Evolutionary conservation across 2,113 vertebrate species (phyloP).

Genomic region (Saccopteryx bilineata): DNA sequence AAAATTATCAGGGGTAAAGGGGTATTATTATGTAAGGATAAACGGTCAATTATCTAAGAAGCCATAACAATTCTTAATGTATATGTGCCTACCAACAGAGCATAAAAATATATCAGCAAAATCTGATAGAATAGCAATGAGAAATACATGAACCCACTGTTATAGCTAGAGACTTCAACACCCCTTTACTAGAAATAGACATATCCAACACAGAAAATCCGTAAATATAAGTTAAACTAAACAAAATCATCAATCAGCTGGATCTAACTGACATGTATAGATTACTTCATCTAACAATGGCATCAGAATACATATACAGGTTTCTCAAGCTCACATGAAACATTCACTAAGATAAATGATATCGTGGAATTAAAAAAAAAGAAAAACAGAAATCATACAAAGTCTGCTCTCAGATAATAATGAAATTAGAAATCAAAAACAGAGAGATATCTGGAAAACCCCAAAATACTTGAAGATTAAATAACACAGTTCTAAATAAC

Average conservation of each 20-base stretch:
- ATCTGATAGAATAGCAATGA: slow-evolving; percentile 11
- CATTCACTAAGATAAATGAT: slow-evolving; percentile 8
- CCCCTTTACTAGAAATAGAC: background rate
- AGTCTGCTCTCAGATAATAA: background rate
- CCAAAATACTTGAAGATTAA: slow-evolving; percentile 18
- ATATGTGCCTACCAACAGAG: background rate
- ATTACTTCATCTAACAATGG: slow-evolving; percentile 29
- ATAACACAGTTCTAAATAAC: background rate
- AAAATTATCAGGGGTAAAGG: slow-evolving; percentile 42
- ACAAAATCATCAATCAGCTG: slow-evolving; percentile 23
- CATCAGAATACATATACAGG: slow-evolving; percentile 4
- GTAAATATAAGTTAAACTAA: background rate
- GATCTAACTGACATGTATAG: background rate
- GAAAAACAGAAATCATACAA: slow-evolving; percentile 3
- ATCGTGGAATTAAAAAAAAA: background rate
- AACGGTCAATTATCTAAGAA: slow-evolving; percentile 22
- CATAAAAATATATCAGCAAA: slow-evolving; percentile 42
- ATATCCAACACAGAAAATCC: slow-evolving; percentile 29
- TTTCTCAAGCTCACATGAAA: slow-evolving; percentile 35
- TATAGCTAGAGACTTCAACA: background rate
- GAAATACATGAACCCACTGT: background rate
- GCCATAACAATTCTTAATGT: background rate
- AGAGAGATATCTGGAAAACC: background rate
- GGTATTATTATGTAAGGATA: background rate
- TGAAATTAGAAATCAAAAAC: slow-evolving; percentile 9